These are phyloP conservation scores for Drosophila neocordata DNA, from an alignment of 1,140 invertebrate species.

Conservation along the genomic window DNA sequence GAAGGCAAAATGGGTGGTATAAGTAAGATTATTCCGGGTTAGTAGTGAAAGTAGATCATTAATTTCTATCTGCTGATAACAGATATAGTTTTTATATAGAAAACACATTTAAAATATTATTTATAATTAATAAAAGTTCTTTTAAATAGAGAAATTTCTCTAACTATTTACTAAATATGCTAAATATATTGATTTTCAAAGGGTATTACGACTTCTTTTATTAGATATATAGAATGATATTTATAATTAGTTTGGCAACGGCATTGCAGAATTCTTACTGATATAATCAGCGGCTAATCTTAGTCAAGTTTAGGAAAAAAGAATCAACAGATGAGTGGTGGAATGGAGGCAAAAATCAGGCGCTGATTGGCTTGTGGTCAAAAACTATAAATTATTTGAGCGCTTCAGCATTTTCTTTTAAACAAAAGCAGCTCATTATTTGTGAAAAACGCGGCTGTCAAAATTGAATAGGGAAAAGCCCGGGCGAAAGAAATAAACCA, in stretches of 20 bases:
- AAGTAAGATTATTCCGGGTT: background rate
- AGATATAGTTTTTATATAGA: too few relatives aligned
- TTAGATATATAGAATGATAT: background rate
- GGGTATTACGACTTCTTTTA: background rate
- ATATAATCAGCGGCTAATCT: background rate
- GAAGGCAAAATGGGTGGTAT: background rate
- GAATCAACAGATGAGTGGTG: conserved; percentile 5
- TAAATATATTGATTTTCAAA: too few relatives aligned
- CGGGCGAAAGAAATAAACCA: conserved; percentile 55
- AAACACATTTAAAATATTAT: too few relatives aligned
- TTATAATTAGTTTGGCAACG: conserved; percentile 36
- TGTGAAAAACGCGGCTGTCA: conserved; percentile 75
- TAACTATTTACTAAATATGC: too few relatives aligned
- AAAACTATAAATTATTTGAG: conserved; percentile 46
- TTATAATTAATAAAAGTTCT: too few relatives aligned
- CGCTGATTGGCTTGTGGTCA: conserved; percentile 16
- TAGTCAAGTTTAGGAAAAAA: background rate
- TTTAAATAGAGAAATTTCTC: too few relatives aligned
- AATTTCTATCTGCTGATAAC: too few relatives aligned
- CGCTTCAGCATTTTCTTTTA: conserved; percentile 36
- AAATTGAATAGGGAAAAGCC: conserved; percentile 78
- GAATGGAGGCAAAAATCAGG: background rate
- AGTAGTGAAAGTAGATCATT: too few relatives aligned
- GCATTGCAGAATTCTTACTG: background rate
- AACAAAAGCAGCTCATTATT: conserved; percentile 76